A percentile compares a stretch with the other conserved stretches of the same genome.
Conservation (phyloP, 2,113 vertebrate genomes). For the Siniperca knerii region DNA sequence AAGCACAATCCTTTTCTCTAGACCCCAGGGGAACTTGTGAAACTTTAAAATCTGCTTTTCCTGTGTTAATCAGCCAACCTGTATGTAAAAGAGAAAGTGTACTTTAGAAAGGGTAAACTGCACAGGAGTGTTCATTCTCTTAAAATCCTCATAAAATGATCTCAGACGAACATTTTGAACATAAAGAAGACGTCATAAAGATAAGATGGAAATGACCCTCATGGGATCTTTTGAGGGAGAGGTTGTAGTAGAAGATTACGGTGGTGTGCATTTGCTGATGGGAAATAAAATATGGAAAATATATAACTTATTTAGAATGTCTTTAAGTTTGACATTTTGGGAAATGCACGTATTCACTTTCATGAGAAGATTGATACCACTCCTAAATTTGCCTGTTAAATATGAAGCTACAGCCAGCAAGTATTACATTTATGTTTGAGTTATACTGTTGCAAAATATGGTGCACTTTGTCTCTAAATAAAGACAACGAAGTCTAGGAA, state of each 20-base stretch:
- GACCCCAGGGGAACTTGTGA: constrained; percentile 23
- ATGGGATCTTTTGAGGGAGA: background rate
- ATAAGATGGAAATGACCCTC: background rate
- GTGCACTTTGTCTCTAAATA: background rate
- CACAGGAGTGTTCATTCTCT: background rate
- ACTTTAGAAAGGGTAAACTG: background rate
- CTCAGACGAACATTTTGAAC: background rate
- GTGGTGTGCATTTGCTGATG: background rate
- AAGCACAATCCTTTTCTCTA: constrained; percentile 19
- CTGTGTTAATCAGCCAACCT: constrained; percentile 27
- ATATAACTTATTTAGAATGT: background rate
- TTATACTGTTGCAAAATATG: background rate
- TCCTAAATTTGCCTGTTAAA: background rate
- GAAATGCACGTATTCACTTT: background rate
- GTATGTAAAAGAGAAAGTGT: background rate
- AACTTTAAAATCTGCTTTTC: constrained; percentile 20
- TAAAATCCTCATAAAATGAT: background rate
- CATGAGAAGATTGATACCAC: background rate
- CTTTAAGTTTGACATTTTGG: background rate
- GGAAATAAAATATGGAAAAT: background rate
- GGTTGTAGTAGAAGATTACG: background rate
- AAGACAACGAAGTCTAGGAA: constrained; percentile 31
- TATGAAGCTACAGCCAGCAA: background rate
- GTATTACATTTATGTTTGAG: background rate
- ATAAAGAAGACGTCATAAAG: background rate